Evolutionary conservation across 2,113 vertebrate species (phyloP).

Genomic region (Hypocryptadius cinnamomeus): DNA sequence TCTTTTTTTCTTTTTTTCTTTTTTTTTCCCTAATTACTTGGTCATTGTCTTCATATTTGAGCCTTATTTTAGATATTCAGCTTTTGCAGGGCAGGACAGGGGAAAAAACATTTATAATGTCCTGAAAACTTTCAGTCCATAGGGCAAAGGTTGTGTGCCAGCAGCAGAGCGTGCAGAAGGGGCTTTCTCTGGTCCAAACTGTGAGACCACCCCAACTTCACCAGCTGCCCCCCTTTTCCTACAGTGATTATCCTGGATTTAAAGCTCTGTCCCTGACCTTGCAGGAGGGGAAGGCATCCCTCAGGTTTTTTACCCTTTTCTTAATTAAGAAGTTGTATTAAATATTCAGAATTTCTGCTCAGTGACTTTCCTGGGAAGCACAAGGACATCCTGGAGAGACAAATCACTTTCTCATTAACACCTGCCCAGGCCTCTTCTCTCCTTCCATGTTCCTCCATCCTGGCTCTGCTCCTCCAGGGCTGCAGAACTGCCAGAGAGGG

Average conservation of each 20-base stretch:
- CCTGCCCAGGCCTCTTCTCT: not conserved
- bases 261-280: slow-evolving; percentile 11
- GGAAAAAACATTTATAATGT: not conserved
- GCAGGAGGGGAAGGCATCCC: not conserved
- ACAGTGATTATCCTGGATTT: not conserved
- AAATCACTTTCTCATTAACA: slow-evolving; percentile 47
- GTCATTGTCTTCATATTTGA: not conserved
- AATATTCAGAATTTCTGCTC: slow-evolving; percentile 44
- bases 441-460: not conserved
- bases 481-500: not conserved
- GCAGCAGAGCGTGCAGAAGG: not conserved
- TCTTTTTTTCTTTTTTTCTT: not conserved
- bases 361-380: slow-evolving; percentile 26
- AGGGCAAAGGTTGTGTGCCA: too few species aligned
- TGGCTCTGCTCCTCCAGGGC: not conserved
- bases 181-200: not conserved
- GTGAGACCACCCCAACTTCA: not conserved
- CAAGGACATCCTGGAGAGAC: slow-evolving; percentile 26
- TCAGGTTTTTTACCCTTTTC: slow-evolving; percentile 28
- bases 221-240: not conserved
- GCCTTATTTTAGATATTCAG: not conserved
- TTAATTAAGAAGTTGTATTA: slow-evolving; percentile 48
- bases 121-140: not conserved
- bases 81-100: not conserved
- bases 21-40: not conserved